phyloP scores from a whole-genome alignment of 2,113 vertebrate genomes.

The Desmodus rotundus region DNA sequence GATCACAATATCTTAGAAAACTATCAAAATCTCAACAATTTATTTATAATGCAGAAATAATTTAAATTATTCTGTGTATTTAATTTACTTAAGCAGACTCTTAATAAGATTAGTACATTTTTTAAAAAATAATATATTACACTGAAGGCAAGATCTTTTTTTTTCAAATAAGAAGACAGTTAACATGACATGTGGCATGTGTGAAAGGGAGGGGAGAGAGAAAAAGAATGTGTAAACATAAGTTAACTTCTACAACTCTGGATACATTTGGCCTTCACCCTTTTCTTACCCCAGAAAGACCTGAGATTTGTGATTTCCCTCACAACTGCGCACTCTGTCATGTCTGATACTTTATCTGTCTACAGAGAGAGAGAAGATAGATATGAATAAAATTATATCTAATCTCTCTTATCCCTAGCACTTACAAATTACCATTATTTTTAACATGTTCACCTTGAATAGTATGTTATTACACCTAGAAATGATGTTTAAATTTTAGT shows the following conservation, averaged over 20 bases:
- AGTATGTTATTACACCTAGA: slow-evolving; percentile 43
- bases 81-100: background rate
- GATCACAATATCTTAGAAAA: background rate
- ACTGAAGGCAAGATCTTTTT: slow-evolving; percentile 7
- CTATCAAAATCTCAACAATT: background rate
- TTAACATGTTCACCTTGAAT: slow-evolving; percentile 13
- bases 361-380: slow-evolving; percentile 37
- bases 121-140: background rate
- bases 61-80: background rate
- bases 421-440: slow-evolving; percentile 35
- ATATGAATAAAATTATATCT: slow-evolving; percentile 39
- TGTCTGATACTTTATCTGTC: slow-evolving; percentile 45
- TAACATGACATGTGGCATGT: background rate
- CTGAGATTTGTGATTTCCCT: slow-evolving; percentile 46
- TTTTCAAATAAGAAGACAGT: background rate
- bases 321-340: background rate
- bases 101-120: slow-evolving; percentile 15
- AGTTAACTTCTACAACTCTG: slow-evolving; percentile 24
- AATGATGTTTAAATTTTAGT: background rate
- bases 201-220: background rate
- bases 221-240: background rate
- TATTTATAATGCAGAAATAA: slow-evolving; percentile 21
- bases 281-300: slow-evolving; percentile 39
- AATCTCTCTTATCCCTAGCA: slow-evolving; percentile 49
- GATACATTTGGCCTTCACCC: slow-evolving; percentile 40